phyloP scores from a whole-genome alignment of 2,888 invertebrate genomes.

The Netelia melanura region DNA sequence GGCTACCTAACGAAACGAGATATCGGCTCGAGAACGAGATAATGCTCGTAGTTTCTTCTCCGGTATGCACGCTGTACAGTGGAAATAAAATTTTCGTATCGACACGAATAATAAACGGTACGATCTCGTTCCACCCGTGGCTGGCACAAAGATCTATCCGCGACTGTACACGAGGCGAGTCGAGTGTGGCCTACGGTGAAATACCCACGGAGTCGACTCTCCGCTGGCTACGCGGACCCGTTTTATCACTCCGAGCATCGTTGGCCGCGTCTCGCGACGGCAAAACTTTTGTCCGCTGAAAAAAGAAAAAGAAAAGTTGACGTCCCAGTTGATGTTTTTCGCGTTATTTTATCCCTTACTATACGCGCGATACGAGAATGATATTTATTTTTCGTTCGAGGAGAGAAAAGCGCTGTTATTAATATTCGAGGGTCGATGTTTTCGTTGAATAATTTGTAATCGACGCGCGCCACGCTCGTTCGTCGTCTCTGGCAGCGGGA shows the following conservation, averaged over 20 bases:
- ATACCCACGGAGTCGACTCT: conserved; percentile 42
- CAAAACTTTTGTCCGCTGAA: conserved; percentile 54
- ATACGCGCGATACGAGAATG: not conserved
- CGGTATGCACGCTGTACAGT: too few species aligned
- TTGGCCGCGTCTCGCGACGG: conserved; percentile 7
- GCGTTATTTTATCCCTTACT: not conserved
- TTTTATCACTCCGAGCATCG: conserved; percentile 66
- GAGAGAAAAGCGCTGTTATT: not conserved
- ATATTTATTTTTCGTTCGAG: conserved; percentile 1
- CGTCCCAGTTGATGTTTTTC: conserved; percentile 13
- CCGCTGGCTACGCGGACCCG: conserved; percentile 58
- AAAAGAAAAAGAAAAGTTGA: not conserved
- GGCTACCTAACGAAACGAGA: too few species aligned
- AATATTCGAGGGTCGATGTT: conserved; percentile 67
- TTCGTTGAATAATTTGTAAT: conserved; percentile 68
- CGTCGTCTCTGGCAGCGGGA: conserved; percentile 26
- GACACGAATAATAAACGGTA: conserved; percentile 1
- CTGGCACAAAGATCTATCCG: not conserved
- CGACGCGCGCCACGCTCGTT: conserved; percentile 28
- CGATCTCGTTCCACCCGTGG: not conserved
- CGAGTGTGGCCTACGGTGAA: conserved; percentile 51
- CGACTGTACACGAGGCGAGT: not conserved
- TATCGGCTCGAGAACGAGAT: conserved; percentile 23
- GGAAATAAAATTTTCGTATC: not conserved
- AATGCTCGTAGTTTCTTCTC: not conserved